These are phyloP conservation scores for Amiota minor DNA, from an alignment of 2,888 invertebrate genomes.

Conservation along the genomic window DNA sequence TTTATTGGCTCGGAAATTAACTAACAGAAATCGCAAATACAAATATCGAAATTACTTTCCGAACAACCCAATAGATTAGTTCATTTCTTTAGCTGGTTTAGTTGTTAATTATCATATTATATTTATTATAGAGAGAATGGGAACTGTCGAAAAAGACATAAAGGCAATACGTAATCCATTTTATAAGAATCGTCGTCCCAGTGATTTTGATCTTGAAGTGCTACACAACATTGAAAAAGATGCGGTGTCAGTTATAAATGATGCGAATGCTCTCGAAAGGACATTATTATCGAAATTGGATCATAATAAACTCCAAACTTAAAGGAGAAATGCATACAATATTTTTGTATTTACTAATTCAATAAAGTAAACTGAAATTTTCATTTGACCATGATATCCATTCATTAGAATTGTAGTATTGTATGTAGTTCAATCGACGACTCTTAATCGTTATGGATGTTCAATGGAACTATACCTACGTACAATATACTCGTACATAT, in stretches of 20 bases:
- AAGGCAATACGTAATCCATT: too few species aligned
- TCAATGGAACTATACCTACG: neutral
- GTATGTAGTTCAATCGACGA: neutral
- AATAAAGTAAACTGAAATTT: neutral
- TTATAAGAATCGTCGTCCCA: neutral
- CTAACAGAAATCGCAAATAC: too few species aligned
- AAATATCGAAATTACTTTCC: too few species aligned
- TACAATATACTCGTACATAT: neutral
- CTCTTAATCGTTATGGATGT: neutral
- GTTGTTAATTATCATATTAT: too few species aligned
- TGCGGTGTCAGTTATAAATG: neutral
- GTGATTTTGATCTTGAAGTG: neutral
- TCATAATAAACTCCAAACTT: neutral
- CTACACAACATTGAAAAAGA: neutral
- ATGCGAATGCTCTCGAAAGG: neutral
- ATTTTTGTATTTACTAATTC: too few species aligned
- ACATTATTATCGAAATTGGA: neutral
- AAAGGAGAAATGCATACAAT: too few species aligned
- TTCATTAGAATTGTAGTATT: too few species aligned
- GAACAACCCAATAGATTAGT: too few species aligned
- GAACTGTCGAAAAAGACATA: fast-evolving
- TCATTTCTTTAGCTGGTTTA: too few species aligned
- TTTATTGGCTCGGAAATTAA: too few species aligned
- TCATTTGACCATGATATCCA: neutral
- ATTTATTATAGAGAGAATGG: too few species aligned